Base-by-base conservation (phyloP, 2,888 invertebrate species). In the Phaedon cochleariae region DNA sequence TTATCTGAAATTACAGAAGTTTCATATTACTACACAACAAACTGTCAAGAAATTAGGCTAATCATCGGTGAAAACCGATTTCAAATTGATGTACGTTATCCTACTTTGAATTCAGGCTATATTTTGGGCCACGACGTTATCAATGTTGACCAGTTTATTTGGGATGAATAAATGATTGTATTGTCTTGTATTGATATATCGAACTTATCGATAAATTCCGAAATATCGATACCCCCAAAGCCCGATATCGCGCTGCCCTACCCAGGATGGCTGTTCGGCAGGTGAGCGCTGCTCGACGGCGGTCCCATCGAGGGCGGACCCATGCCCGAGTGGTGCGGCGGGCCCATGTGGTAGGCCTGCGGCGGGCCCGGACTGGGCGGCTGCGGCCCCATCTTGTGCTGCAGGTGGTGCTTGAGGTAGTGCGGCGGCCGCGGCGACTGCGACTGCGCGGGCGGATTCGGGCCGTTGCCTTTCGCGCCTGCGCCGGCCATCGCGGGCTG, bases 391-490 rank as follows among this genome's bases (percentile, higher is more conserved):
- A 90, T 89, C 85, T 91, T 91, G 82, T 91, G 90, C 85, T 90
- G 87, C 67, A 88, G 84, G 83, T 90, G 90, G 81, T 90, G 90
- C 80, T 90, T 90, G 81, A 90, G 85, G 86, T 90, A 90, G 83
- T 88, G 88, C 60, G 88, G 84, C 68, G 87, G 88, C 72, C 85
- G 84, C 31, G 83, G 77, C 64, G 86, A 85, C 29, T 87, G 86
- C 75, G 80, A 77, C 69, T 78, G 63, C 45, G 59, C 41, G 46
- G 60, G 80, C 10, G 80, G 76, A 51, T 80, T 75, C 20, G 79
- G 78, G 77, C 78, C 80, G 68, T 80, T 81, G 49, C 79, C 81
- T 31, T 71, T 77, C 73, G 63, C 72, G 66, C 22, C 65, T 22
- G 15, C 66, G 26, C 7, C 22, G 48, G 80, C 74, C 34, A 72